Conservation (phyloP, 1,140 invertebrate genomes). For the Ectropis grisescens region DNA sequence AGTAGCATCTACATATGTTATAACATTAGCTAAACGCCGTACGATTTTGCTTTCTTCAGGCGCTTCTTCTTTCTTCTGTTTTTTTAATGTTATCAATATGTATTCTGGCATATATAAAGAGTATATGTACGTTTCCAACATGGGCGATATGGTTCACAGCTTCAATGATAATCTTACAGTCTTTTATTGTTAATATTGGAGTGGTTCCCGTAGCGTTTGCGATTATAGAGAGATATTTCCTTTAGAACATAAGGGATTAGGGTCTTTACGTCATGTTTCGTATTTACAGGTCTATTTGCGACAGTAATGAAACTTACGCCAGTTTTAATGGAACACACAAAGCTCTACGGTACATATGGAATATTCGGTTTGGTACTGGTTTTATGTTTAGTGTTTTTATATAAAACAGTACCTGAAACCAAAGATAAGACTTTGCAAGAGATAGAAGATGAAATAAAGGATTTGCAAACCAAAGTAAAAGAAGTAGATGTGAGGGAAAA, state of each 20-base stretch:
- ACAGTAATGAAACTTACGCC: slow-evolving; percentile 24
- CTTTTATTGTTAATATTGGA: slow-evolving; percentile 23
- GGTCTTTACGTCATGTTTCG: slow-evolving; percentile 20
- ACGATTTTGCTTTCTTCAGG: slow-evolving; percentile 17
- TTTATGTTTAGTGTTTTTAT: slow-evolving; percentile 18
- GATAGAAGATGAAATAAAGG: slow-evolving; percentile 32
- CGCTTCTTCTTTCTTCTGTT: slow-evolving; percentile 11
- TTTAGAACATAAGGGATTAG: slow-evolving; percentile 26
- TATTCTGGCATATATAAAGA: slow-evolving; percentile 14
- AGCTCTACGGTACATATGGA: slow-evolving; percentile 23
- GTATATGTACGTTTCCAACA: not conserved
- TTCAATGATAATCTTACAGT: slow-evolving; percentile 19
- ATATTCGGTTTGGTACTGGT: slow-evolving; percentile 19
- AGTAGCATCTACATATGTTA: slow-evolving; percentile 13
- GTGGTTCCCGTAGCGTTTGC: slow-evolving; percentile 24
- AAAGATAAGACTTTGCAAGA: slow-evolving; percentile 39
- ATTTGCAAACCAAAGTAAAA: too few relatives aligned
- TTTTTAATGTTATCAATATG: slow-evolving; percentile 23
- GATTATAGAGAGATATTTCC: slow-evolving; percentile 29
- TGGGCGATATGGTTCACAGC: slow-evolving; percentile 15
- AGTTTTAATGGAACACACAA: slow-evolving; percentile 18
- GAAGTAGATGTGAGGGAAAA: too few relatives aligned
- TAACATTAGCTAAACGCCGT: slow-evolving; percentile 21
- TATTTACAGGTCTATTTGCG: slow-evolving; percentile 21
- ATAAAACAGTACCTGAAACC: slow-evolving; percentile 30